phyloP scores from a whole-genome alignment of 2,888 invertebrate species.

The Caenorhabditis becei region DNA sequence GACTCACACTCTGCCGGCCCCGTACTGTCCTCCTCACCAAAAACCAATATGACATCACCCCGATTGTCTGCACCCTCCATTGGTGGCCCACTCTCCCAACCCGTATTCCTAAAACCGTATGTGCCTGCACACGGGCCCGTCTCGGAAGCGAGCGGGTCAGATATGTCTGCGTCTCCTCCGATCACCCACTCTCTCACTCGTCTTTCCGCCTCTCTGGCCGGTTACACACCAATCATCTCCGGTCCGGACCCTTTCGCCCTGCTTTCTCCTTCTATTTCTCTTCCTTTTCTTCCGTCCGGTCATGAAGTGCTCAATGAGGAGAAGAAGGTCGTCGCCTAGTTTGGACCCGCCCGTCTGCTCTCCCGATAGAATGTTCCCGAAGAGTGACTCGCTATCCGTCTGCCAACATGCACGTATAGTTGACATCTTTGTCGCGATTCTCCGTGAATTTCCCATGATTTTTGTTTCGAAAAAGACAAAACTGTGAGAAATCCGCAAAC shows the following conservation, averaged over 20 bases:
- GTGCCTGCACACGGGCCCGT: background rate
- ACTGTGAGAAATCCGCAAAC: too few relatives aligned
- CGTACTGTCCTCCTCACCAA: background rate
- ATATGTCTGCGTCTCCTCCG: conserved; percentile 36
- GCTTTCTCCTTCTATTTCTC: conserved; percentile 8
- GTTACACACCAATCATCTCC: conserved; percentile 51
- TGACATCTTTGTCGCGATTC: too few relatives aligned
- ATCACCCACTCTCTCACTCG: background rate
- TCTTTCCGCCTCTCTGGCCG: background rate
- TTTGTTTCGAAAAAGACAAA: too few relatives aligned
- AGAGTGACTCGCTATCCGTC: background rate
- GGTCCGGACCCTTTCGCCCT: background rate
- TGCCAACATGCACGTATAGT: background rate
- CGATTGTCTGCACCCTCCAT: background rate
- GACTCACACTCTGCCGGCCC: conserved; percentile 23
- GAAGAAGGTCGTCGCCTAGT: conserved; percentile 8
- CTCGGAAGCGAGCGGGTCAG: conserved; percentile 21
- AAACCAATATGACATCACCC: conserved; percentile 5
- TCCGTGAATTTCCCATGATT: too few relatives aligned
- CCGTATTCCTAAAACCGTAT: background rate
- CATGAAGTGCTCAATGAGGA: conserved; percentile 25
- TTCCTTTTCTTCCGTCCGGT: too few relatives aligned
- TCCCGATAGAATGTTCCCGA: background rate
- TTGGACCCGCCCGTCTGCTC: background rate
- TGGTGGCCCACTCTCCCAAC: too few relatives aligned